These are phyloP conservation scores for Nebria ingens DNA, from an alignment of 1,140 invertebrate genomes.

Conservation along the genomic window DNA sequence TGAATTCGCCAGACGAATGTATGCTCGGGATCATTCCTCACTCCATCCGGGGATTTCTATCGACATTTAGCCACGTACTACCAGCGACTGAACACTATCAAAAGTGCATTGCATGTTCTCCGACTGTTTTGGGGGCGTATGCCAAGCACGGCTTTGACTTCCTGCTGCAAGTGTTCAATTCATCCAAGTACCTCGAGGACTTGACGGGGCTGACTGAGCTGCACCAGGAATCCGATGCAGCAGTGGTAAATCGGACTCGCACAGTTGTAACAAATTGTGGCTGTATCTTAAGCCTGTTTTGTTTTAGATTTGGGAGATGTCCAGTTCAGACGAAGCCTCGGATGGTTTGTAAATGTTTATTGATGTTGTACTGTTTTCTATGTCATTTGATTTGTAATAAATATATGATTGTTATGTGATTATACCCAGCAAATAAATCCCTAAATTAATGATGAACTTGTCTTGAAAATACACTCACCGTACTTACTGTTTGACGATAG, in stretches of 20 bases:
- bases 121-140: conserved; percentile 55
- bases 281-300: conserved; percentile 12
- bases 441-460: too few relatives aligned
- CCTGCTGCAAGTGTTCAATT: conserved; percentile 74
- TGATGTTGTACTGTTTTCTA: neutral
- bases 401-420: neutral
- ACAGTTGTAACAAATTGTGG: neutral
- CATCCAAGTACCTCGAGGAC: conserved; percentile 75
- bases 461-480: too few relatives aligned
- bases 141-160: conserved; percentile 60
- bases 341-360: neutral
- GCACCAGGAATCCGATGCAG: conserved; percentile 50
- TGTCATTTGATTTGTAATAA: neutral
- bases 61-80: conserved; percentile 64
- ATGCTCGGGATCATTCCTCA: conserved; percentile 83
- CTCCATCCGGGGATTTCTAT: conserved; percentile 85
- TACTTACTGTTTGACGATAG: too few relatives aligned
- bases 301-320: conserved; percentile 22
- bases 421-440: too few relatives aligned
- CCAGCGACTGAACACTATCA: conserved; percentile 77
- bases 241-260: conserved; percentile 41
- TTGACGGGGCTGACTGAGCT: conserved; percentile 75
- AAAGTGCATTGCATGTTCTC: conserved; percentile 87
- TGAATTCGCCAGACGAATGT: conserved; percentile 40
- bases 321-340: conserved; percentile 16